Conservation (phyloP, 2,113 vertebrate genomes). For the Ceyx melanurus region DNA sequence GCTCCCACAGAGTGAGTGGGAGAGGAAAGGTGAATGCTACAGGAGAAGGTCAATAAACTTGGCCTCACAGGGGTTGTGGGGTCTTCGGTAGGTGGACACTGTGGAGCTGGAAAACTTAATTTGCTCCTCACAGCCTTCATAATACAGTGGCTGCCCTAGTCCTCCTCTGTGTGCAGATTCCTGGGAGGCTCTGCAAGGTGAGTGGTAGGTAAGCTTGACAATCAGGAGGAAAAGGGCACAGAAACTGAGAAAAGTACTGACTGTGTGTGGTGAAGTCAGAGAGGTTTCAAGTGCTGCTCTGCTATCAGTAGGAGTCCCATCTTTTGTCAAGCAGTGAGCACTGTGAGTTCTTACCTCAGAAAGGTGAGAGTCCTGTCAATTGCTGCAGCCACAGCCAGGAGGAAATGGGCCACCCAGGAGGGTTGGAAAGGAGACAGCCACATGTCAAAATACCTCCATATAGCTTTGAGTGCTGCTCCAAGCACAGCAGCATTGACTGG, state of each 20-base stretch:
- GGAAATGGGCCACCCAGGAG: neutral
- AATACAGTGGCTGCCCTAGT: neutral
- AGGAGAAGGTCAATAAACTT: neutral
- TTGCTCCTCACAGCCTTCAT: neutral
- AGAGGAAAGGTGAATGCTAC: neutral
- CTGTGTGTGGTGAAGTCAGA: neutral
- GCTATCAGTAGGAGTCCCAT: neutral
- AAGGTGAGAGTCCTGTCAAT: neutral
- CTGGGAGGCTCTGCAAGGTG: neutral
- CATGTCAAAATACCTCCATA: accelerated
- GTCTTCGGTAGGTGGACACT: neutral
- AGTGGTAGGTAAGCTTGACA: neutral
- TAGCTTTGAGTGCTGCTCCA: neutral
- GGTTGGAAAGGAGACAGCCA: neutral
- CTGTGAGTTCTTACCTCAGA: neutral
- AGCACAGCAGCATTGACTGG: neutral
- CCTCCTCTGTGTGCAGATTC: neutral
- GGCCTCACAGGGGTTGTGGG: neutral
- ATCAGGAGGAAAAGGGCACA: neutral
- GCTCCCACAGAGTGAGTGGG: neutral
- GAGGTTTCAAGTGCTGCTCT: neutral
- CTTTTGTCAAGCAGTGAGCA: neutral
- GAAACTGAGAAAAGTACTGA: neutral
- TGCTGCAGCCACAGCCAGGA: neutral
- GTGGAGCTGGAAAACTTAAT: neutral